These are phyloP conservation scores for Sardinella longiceps DNA, from an alignment of 2,797 vertebrate species.

Conservation along the genomic window DNA sequence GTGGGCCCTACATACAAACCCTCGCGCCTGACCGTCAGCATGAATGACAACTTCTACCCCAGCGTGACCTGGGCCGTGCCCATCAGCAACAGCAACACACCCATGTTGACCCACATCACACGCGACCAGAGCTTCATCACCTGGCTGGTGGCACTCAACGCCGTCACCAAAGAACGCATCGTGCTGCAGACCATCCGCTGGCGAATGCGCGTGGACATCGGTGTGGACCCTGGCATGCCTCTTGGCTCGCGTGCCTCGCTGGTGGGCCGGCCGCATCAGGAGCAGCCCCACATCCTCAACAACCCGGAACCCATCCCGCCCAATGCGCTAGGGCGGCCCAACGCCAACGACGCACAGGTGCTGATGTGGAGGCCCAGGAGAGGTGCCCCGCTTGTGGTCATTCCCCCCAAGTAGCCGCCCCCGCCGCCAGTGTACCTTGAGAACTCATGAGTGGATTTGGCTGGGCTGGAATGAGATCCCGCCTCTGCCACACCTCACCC, in stretches of 20 bases:
- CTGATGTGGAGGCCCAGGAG: constrained; percentile 98
- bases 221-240: constrained; percentile 92
- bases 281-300: constrained; percentile 95
- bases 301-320: constrained; percentile 97
- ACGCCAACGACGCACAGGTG: constrained; percentile 98
- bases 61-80: constrained; percentile 99
- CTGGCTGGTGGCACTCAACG: constrained; percentile 98
- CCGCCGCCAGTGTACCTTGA: not conserved
- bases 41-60: constrained; percentile 99
- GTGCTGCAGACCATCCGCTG: constrained; percentile 97
- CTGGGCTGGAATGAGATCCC: constrained; percentile 39
- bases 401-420: constrained; percentile 95
- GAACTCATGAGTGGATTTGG: not conserved
- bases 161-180: constrained; percentile 94
- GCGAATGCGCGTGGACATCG: constrained; percentile 98
- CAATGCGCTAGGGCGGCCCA: constrained; percentile 94
- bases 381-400: constrained; percentile 92
- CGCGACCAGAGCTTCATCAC: constrained; percentile 99
- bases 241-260: constrained; percentile 90
- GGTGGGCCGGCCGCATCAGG: constrained; percentile 93
- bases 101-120: constrained; percentile 95
- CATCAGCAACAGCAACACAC: constrained; percentile 95
- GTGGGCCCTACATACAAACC: constrained; percentile 94
- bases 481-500: constrained; percentile 36
- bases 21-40: constrained; percentile 94